Conservation (phyloP, 2,113 vertebrate genomes). For the Collichthys lucidus region DNA sequence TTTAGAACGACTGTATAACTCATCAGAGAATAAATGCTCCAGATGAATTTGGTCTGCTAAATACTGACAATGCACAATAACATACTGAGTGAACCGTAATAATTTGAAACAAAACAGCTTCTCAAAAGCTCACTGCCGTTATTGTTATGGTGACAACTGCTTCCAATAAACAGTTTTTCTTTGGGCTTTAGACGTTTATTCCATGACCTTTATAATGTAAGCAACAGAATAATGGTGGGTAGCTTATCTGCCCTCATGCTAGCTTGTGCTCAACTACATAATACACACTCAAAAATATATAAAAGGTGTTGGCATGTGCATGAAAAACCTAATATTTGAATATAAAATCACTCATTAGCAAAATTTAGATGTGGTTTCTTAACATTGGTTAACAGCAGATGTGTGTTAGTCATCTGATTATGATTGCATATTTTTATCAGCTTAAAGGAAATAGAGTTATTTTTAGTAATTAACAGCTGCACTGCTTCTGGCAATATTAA, state of each 20-base stretch:
- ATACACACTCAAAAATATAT: not conserved
- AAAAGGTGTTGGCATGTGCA: not conserved
- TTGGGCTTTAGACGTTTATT: conserved; percentile 68
- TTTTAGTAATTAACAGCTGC: conserved; percentile 9
- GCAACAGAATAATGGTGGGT: conserved; percentile 48
- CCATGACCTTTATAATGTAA: conserved; percentile 71
- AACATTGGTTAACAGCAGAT: conserved; percentile 9
- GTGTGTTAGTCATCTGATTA: conserved; percentile 2
- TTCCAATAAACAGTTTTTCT: conserved; percentile 59
- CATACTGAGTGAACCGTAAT: conserved; percentile 45
- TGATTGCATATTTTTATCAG: conserved; percentile 29
- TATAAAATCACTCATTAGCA: not conserved
- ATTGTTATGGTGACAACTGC: conserved; percentile 56
- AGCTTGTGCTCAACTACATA: conserved; percentile 18
- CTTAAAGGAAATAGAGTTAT: conserved; percentile 25
- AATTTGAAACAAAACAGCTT: conserved; percentile 60
- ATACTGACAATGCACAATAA: conserved; percentile 55
- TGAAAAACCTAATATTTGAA: conserved; percentile 7
- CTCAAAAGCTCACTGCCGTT: conserved; percentile 41
- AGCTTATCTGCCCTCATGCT: conserved; percentile 44
- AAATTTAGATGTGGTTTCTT: not conserved
- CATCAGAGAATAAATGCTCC: conserved; percentile 67
- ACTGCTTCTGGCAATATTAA: not conserved
- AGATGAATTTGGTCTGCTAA: conserved; percentile 63
- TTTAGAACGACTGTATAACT: conserved; percentile 57